Evolutionary conservation across 2,797 vertebrate species (phyloP), one percentile per base, ranked within the genome.

Genomic region (Sebastolobus alascanus): DNA sequence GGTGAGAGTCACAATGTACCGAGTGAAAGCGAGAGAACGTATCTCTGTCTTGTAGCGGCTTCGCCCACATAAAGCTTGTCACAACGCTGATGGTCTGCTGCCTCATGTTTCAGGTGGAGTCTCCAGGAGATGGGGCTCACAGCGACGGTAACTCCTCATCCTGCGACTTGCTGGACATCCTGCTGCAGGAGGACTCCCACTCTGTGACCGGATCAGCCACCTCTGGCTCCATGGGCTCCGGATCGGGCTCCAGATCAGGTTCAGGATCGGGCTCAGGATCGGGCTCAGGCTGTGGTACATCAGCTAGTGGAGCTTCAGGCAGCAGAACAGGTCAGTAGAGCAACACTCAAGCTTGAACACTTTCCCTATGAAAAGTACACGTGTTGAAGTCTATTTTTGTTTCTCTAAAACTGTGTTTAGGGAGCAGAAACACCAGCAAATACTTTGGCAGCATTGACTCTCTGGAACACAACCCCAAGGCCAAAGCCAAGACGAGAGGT

Each of bases 371-470:
- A 43, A 20, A 18, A 5, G 1, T 14, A 10, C 6, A 11, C 11
- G 5, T 35, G 5, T 50, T 35, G 1, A 33, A 55, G 1, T 20
- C 12, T 22, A 3, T 5, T 8, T 80, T 22, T 59, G n/a, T 80
- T 16, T 11, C 6, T 65, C 43, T 33, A 2, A 20, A 68, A 22
- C 14, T 18, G 2, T 18, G 43, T 22, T 4, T 79, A 99, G 98
- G 97, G 68, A 97, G 98, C 84, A 97, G 96, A 92, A 96, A 96
- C 90, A 97, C 96, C 87, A 98, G 97, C 95, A 98, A 97, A 78
- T 99, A 98, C 90, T 99, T 98, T 0, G 97, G 97, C 75, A 98
- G 97, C 52, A 80, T 97, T 1, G 97, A 98, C 88, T 98, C 97
- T 5, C 96, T 97, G 12, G 97, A 99, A 87, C 97, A 97, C 1